phyloP scores from a whole-genome alignment of 2,113 vertebrate species.

The Vombatus ursinus region DNA sequence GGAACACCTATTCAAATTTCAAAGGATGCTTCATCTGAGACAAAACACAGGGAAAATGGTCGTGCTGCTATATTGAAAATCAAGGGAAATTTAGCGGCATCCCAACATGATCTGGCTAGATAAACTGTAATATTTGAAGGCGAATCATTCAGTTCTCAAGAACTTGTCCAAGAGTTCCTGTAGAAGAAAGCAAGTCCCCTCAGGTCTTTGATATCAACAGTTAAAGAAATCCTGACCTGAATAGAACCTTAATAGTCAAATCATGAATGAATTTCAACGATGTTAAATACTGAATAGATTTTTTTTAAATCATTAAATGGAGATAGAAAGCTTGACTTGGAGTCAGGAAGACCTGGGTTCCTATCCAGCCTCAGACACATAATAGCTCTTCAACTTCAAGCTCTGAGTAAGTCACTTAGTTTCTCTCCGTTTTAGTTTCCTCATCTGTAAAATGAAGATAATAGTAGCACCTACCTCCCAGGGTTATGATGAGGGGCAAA shows the following conservation, averaged over 20 bases:
- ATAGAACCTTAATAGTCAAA: not conserved
- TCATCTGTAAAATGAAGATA: not conserved
- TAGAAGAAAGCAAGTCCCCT: not conserved
- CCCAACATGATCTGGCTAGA: not conserved
- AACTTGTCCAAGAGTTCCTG: not conserved
- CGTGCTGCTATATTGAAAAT: not conserved
- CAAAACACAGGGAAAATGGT: not conserved
- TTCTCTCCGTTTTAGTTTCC: not conserved
- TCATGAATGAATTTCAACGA: not conserved
- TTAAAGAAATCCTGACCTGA: not conserved
- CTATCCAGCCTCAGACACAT: not conserved
- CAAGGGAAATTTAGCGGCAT: not conserved
- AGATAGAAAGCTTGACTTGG: not conserved
- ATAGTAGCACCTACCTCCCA: not conserved
- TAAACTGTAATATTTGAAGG: not conserved
- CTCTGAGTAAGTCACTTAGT: not conserved
- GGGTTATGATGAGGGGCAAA: not conserved
- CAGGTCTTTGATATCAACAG: not conserved
- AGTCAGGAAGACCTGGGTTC: not conserved
- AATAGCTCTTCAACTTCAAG: not conserved
- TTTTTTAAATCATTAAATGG: not conserved
- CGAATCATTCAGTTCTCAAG: not conserved
- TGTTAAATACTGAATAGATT: not conserved
- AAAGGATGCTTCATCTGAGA: not conserved
- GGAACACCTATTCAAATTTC: not conserved